phyloP scores from a whole-genome alignment of 2,888 invertebrate genomes.

The Drosophila siamana region DNA sequence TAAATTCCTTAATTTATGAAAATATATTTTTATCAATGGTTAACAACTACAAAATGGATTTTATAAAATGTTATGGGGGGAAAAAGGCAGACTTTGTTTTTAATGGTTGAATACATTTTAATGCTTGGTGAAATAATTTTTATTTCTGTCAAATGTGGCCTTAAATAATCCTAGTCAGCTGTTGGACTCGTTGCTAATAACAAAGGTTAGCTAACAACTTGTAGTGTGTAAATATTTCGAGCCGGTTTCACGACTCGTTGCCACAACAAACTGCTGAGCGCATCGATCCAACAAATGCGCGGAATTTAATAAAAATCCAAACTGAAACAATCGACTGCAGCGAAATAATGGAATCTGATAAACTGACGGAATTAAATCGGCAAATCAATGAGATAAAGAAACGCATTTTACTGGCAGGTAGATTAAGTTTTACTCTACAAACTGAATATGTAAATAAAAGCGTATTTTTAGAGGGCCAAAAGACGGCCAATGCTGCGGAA shows the following conservation, averaged over 20 bases:
- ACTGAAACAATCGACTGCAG: not conserved
- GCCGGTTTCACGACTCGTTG: conserved; percentile 46
- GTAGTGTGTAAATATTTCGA: not conserved
- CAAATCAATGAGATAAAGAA: conserved; percentile 94
- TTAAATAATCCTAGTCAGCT: no score
- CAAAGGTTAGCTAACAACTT: not conserved
- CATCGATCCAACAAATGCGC: conserved; percentile 62
- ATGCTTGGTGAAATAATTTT: no score
- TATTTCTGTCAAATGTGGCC: no score
- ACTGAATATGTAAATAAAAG: not conserved
- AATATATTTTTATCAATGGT: no score
- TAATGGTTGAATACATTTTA: no score
- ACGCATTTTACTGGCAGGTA: conserved; percentile 93
- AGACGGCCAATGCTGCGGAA: conserved; percentile 93
- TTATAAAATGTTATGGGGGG: no score
- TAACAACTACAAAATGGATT: no score
- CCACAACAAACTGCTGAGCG: conserved; percentile 45
- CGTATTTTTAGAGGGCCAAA: conserved; percentile 91
- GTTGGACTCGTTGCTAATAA: conserved; percentile 26
- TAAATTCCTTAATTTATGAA: no score
- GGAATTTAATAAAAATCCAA: conserved; percentile 10
- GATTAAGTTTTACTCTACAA: not conserved
- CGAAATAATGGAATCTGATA: conserved; percentile 80
- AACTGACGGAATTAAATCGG: conserved; percentile 87
- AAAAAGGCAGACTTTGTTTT: no score